A percentile compares a stretch with the other conserved stretches of the same genome.
These are phyloP conservation scores for Athene cunicularia DNA, from an alignment of 2,113 vertebrate species.

Conservation along the genomic window DNA sequence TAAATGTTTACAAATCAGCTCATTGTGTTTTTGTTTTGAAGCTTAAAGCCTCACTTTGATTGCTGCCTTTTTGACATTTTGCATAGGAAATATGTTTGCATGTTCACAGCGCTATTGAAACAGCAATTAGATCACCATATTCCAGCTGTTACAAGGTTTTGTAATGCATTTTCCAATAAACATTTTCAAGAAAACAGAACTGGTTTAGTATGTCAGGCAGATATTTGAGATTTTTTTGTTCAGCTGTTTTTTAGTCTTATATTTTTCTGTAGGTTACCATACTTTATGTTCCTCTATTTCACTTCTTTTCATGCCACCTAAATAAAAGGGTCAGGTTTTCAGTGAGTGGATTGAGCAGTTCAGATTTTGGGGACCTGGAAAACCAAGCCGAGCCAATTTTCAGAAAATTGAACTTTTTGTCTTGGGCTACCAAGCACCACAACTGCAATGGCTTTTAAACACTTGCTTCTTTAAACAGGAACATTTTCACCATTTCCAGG, in stretches of 20 bases:
- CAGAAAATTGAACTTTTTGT: not conserved
- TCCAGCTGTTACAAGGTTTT: conserved; percentile 79
- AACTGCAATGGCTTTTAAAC: not conserved
- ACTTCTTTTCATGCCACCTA: not conserved
- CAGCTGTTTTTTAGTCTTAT: not conserved
- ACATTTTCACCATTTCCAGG: not conserved
- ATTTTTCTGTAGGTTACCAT: not conserved
- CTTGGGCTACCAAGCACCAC: not conserved
- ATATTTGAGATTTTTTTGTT: not conserved
- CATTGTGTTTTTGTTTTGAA: conserved; percentile 80
- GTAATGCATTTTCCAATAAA: conserved; percentile 73
- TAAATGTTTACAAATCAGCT: conserved; percentile 80
- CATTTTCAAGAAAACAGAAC: conserved; percentile 66
- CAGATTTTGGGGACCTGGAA: not conserved
- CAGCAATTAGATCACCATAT: conserved; percentile 81
- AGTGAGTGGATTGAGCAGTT: not conserved
- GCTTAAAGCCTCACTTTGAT: conserved; percentile 77
- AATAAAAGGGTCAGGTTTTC: not conserved
- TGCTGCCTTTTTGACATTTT: conserved; percentile 81
- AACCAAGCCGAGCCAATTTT: not conserved
- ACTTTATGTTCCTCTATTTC: not conserved
- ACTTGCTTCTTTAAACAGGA: not conserved
- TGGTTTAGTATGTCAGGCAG: conserved; percentile 68
- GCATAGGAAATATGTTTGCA: conserved; percentile 78
- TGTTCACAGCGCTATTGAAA: conserved; percentile 74